A percentile compares a stretch with the other conserved stretches of the same genome.
phyloP scores from a whole-genome alignment of 2,888 invertebrate species.

The Trichogramma dendrolimi region DNA sequence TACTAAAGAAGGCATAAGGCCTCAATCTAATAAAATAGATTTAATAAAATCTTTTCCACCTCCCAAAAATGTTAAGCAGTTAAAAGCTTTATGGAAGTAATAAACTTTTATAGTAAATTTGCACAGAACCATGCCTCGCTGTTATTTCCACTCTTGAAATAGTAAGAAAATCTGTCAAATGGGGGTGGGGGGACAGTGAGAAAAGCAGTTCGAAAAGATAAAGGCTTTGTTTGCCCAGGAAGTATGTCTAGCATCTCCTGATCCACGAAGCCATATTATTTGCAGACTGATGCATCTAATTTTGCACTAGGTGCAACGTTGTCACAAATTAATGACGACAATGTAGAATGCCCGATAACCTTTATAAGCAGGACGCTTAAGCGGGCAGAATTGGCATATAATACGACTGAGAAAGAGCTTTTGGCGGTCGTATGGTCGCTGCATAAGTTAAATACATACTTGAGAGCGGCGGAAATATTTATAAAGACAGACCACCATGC shows the following conservation, averaged over 20 bases:
- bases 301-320: conserved; percentile 17
- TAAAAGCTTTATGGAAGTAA: conserved; percentile 30
- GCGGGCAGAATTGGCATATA: conserved; percentile 15
- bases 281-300: conserved; percentile 30
- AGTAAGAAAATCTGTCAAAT: conserved; percentile 8
- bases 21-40: conserved; percentile 21
- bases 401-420: conserved; percentile 4
- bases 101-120: conserved; percentile 31
- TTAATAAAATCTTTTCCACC: conserved; percentile 24
- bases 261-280: conserved; percentile 18
- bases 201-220: conserved; percentile 8
- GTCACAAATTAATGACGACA: conserved; percentile 11
- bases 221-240: conserved; percentile 6
- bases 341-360: conserved; percentile 22
- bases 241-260: background rate
- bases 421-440: too few species aligned
- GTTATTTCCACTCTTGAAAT: conserved; percentile 4
- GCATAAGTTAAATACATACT: too few species aligned
- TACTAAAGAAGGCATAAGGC: conserved; percentile 3
- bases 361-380: conserved; percentile 33
- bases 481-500: too few species aligned
- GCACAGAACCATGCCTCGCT: conserved; percentile 18
- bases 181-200: conserved; percentile 1
- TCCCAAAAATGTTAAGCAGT: conserved; percentile 27
- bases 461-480: too few species aligned